Conservation (phyloP, 2,797 vertebrate genomes). For the Notamacropus eugenii region DNA sequence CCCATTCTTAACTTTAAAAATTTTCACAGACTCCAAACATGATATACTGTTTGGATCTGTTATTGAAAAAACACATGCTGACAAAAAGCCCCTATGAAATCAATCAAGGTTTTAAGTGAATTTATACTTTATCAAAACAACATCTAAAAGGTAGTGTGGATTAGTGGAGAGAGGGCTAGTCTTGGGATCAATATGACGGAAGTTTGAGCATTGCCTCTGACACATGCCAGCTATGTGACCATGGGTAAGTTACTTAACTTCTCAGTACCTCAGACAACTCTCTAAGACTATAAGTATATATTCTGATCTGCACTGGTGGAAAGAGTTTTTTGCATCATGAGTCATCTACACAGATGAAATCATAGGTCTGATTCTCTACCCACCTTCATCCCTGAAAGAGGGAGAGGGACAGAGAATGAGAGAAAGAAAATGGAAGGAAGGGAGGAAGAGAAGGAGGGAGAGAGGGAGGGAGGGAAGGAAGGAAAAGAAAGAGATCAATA, state of each 20-base stretch:
- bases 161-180: neutral
- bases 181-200: neutral
- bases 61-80: neutral
- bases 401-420: neutral
- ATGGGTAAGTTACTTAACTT: neutral
- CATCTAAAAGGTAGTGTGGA: neutral
- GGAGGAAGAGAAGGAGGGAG: too few relatives aligned
- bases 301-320: neutral
- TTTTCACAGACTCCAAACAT: neutral
- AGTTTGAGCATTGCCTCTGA: neutral
- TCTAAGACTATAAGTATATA: neutral
- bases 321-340: neutral
- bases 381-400: too few relatives aligned
- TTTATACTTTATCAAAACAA: neutral
- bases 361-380: too few relatives aligned
- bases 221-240: neutral
- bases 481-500: neutral
- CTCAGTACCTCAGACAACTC: neutral
- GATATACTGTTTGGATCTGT: neutral
- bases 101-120: neutral
- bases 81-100: neutral
- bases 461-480: too few relatives aligned
- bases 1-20: neutral
- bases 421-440: neutral
- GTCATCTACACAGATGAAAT: neutral